Percentiles rank a stretch among this genome's conserved stretches.
Evolutionary conservation across 2,113 vertebrate genomes (phyloP).

Genomic region (Fukomys damarensis): DNA sequence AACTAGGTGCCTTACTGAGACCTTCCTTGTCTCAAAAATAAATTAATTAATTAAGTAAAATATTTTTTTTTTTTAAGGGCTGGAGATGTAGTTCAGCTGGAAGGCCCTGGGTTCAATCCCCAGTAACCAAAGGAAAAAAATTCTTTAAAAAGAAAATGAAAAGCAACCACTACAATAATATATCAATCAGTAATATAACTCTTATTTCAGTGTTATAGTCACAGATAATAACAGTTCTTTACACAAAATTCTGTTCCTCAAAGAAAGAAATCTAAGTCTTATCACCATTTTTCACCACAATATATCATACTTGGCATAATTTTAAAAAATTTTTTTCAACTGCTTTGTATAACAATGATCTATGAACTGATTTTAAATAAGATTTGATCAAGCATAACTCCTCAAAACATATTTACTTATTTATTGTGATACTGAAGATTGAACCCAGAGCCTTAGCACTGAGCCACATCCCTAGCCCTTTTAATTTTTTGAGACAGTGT

Average conservation of each 20-base stretch:
- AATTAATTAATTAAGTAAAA: background rate
- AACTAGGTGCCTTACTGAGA: background rate
- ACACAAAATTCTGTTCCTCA: background rate
- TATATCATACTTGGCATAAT: background rate
- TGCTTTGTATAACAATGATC: background rate
- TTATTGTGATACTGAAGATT: background rate
- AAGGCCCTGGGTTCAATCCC: background rate
- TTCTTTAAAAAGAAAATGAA: background rate
- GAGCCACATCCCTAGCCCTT: background rate
- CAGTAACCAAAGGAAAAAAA: background rate
- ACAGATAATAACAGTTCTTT: background rate
- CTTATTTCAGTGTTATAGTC: background rate
- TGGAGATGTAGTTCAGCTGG: background rate
- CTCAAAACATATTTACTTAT: background rate
- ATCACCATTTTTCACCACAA: constrained; percentile 26
- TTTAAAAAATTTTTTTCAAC: constrained; percentile 28
- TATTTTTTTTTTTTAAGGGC: background rate
- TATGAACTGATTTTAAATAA: constrained; percentile 35
- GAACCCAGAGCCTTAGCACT: background rate
- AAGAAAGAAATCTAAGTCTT: constrained; percentile 35
- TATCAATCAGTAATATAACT: constrained; percentile 26
- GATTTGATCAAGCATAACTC: background rate
- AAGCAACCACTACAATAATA: background rate
- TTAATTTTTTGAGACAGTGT: background rate
- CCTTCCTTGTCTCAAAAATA: background rate